phyloP scores from a whole-genome alignment of 2,113 vertebrate species.

The Leptobrachium ailaonicum region DNA sequence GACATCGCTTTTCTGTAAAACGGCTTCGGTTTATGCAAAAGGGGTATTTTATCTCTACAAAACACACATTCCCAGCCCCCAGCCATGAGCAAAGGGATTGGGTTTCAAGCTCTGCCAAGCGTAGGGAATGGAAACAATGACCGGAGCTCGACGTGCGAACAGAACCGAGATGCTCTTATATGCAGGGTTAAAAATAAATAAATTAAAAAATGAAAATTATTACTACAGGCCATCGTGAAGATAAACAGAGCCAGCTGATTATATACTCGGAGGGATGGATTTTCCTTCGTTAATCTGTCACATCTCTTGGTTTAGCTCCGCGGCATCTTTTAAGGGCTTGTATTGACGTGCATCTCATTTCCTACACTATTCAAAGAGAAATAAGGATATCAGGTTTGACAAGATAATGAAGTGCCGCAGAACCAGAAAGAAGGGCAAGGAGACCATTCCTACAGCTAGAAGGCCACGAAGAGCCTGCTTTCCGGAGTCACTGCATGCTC shows the following conservation, averaged over 20 bases:
- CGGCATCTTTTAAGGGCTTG: slow-evolving; percentile 49
- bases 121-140: slow-evolving; percentile 28
- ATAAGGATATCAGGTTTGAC: slow-evolving; percentile 56
- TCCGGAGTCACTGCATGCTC: slow-evolving; percentile 51
- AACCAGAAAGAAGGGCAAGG: slow-evolving; percentile 56
- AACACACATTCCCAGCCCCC: slow-evolving; percentile 24
- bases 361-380: slow-evolving; percentile 57
- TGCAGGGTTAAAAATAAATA: neutral
- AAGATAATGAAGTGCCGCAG: slow-evolving; percentile 68
- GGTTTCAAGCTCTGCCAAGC: slow-evolving; percentile 20
- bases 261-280: neutral
- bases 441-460: slow-evolving; percentile 55
- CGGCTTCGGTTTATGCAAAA: neutral
- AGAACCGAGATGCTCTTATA: neutral
- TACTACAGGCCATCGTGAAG: neutral
- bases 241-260: neutral
- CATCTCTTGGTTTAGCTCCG: slow-evolving; percentile 19
- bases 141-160: neutral
- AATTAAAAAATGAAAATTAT: neutral
- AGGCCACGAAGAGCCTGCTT: slow-evolving; percentile 60
- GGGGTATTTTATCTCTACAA: slow-evolving; percentile 35
- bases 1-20: neutral
- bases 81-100: slow-evolving; percentile 30
- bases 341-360: slow-evolving; percentile 56
- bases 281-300: neutral